Base-by-base conservation (phyloP, 2,888 invertebrate species). In the Cryptops parisi region DNA sequence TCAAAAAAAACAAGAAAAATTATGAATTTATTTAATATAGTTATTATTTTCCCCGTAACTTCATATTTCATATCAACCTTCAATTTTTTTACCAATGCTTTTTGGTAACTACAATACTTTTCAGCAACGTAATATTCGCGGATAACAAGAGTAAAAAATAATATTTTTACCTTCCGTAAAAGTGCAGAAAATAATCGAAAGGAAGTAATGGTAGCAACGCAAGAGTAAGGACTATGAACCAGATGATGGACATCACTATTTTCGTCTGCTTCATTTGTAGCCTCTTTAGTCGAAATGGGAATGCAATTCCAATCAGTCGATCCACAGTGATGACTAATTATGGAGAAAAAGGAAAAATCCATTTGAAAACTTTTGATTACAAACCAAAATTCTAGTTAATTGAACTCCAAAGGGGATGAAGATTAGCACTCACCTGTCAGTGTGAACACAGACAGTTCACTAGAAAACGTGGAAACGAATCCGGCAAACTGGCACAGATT, bases 81-180 rank as follows among this genome's bases (percentile, higher is more conserved):
- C n/a, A n/a, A n/a, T n/a, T n/a, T n/a, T n/a, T n/a, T n/a, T n/a
- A n/a, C n/a, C n/a, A n/a, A n/a, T n/a, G n/a, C n/a, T n/a, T n/a
- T n/a, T n/a, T n/a, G n/a, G n/a, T n/a, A n/a, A n/a, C n/a, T n/a
- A n/a, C n/a, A n/a, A n/a, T n/a, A n/a, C n/a, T n/a, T n/a, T n/a
- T n/a, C n/a, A n/a, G n/a, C n/a, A n/a, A n/a, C n/a, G n/a, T n/a
- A n/a, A n/a, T n/a, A n/a, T n/a, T n/a, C n/a, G n/a, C n/a, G n/a
- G n/a, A n/a, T n/a, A n/a, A n/a, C n/a, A n/a, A n/a, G n/a, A n/a
- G n/a, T n/a, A n/a, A n/a, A n/a, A n/a, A n/a, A n/a, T n/a, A n/a
- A n/a, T n/a, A n/a, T n/a, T n/a, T n/a, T 49, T 24, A 51, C 51
- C 74, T 63, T 1, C 73, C 73, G 58, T 74, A 74, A 62, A 73